A percentile compares a stretch with the other conserved stretches of the same genome.
phyloP scores from a whole-genome alignment of 64 coral and sea anemone species.

The Hydrozoanthus tunicans region DNA sequence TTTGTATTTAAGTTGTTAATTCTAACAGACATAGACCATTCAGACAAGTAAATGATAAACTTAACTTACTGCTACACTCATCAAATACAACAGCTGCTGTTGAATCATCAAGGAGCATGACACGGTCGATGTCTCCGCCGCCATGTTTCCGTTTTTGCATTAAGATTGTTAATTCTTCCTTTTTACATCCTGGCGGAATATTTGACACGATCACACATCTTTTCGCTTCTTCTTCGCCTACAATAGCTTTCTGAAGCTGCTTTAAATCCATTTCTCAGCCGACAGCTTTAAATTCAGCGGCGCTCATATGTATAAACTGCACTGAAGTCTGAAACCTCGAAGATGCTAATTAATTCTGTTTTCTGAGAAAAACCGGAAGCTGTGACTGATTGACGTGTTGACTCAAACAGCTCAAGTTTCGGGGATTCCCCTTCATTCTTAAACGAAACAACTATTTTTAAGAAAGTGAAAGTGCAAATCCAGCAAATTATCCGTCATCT shows the following conservation, averaged over 20 bases:
- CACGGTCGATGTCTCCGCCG: background rate
- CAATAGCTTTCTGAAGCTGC: background rate
- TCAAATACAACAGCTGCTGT: background rate
- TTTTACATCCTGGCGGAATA: background rate
- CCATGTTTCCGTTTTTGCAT: background rate
- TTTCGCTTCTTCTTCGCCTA: background rate
- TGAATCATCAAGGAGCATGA: background rate
- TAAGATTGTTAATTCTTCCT: background rate
- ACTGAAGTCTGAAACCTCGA: background rate
- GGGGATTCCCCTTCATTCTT: background rate
- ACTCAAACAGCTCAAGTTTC: background rate
- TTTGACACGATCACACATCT: conserved; percentile 41
- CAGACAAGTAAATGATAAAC: background rate
- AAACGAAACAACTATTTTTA: background rate
- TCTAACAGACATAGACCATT: background rate
- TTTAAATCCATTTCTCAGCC: background rate
- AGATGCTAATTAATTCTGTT: background rate
- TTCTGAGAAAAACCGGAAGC: background rate
- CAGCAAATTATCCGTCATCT: no score
- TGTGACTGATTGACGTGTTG: background rate
- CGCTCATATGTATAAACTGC: background rate
- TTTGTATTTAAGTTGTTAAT: background rate
- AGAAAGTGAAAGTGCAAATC: background rate
- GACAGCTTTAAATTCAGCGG: background rate
- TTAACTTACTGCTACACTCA: background rate